Conservation (phyloP, 2,888 invertebrate genomes). For the Argyra leucocephala region DNA sequence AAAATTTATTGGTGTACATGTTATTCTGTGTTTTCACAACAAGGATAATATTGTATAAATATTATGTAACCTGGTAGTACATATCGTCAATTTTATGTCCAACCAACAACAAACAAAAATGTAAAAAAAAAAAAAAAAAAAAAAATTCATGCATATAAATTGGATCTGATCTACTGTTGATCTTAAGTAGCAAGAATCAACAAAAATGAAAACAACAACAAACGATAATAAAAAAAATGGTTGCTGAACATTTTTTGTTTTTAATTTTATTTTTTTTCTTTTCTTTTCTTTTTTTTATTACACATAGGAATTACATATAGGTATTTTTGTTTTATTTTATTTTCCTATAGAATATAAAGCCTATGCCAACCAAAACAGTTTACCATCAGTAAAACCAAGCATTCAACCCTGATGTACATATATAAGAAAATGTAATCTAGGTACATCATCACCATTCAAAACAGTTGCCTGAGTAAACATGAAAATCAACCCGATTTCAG, state of each 20-base stretch:
- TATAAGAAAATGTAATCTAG: too few species aligned
- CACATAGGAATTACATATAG: neutral
- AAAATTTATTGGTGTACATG: too few species aligned
- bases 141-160: neutral
- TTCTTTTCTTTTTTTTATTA: neutral
- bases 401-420: neutral
- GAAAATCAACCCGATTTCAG: neutral
- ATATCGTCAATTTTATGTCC: neutral
- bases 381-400: neutral
- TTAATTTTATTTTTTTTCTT: neutral
- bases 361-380: too few species aligned
- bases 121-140: too few species aligned
- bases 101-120: too few species aligned
- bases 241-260: too few species aligned
- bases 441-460: too few species aligned
- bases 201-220: too few species aligned
- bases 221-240: neutral
- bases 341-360: too few species aligned
- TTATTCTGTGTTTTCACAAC: too few species aligned
- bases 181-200: neutral
- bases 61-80: neutral
- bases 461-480: neutral
- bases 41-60: too few species aligned
- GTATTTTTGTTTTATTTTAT: too few species aligned
- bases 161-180: neutral